A percentile compares a stretch with the other conserved stretches of the same genome.
phyloP scores from a whole-genome alignment of 2,113 vertebrate genomes.

The Coturnix japonica region DNA sequence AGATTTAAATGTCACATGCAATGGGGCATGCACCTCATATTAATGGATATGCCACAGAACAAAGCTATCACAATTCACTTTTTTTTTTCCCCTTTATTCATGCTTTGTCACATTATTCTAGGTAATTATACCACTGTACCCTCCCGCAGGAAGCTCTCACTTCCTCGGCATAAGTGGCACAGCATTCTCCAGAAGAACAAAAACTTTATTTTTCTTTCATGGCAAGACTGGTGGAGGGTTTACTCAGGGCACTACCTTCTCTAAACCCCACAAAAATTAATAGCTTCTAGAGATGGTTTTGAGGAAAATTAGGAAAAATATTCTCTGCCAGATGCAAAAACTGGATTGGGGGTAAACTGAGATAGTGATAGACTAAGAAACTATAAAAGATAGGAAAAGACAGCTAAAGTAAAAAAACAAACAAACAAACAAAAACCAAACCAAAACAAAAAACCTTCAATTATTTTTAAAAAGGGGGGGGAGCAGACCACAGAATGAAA shows the following conservation, averaged over 20 bases:
- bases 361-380: background rate
- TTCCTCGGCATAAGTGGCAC: background rate
- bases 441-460: no score
- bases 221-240: background rate
- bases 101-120: background rate
- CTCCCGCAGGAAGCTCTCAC: background rate
- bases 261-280: background rate
- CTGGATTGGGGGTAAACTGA: rapidly evolving
- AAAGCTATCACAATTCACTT: background rate
- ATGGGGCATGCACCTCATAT: background rate
- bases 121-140: background rate
- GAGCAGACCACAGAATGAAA: no score
- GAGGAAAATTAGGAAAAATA: background rate
- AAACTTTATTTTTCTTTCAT: background rate
- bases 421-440: background rate
- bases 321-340: background rate
- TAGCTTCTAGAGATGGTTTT: background rate
- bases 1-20: constrained; percentile 1
- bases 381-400: background rate
- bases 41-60: background rate
- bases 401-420: background rate
- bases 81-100: background rate
- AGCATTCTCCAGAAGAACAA: background rate
- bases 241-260: background rate
- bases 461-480: no score